Percentiles rank a stretch among this genome's conserved stretches.
phyloP scores from a whole-genome alignment of 2,888 invertebrate species.

The Lymantria dispar region DNA sequence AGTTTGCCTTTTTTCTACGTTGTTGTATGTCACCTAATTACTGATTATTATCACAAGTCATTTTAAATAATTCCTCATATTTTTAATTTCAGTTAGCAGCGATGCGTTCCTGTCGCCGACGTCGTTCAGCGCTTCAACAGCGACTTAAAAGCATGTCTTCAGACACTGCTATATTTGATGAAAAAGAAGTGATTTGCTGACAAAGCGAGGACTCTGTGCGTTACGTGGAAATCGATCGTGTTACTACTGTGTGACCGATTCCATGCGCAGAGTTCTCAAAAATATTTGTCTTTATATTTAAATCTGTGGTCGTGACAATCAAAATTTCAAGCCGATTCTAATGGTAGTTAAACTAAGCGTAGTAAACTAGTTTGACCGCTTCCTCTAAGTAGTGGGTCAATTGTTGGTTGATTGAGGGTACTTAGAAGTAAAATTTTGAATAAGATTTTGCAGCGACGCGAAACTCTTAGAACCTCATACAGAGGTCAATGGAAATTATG shows the following conservation, averaged over 20 bases:
- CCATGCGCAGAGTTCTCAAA: constrained; percentile 63
- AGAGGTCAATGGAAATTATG: constrained; percentile 36
- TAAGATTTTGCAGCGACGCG: constrained; percentile 15
- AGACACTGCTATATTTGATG: constrained; percentile 92
- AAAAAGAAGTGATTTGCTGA: constrained; percentile 97
- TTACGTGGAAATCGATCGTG: constrained; percentile 94
- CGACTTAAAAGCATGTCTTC: constrained; percentile 90
- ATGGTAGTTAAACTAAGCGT: neutral
- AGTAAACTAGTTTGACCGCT: constrained; percentile 32
- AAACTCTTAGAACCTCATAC: constrained; percentile 18
- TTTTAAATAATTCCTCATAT: neutral
- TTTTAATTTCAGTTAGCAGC: constrained; percentile 55
- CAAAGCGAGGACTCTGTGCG: constrained; percentile 97
- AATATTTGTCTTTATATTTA: constrained; percentile 4
- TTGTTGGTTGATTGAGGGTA: constrained; percentile 42
- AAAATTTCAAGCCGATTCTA: constrained; percentile 7
- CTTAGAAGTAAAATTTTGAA: constrained; percentile 28
- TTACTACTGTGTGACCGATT: constrained; percentile 92
- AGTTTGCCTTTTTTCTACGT: too few relatives aligned
- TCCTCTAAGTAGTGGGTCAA: constrained; percentile 40
- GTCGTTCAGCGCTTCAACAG: constrained; percentile 90
- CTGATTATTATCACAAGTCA: neutral
- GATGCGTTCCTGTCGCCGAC: constrained; percentile 84
- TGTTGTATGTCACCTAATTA: too few relatives aligned
- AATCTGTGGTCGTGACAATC: constrained; percentile 6